Evolutionary conservation across 2,888 invertebrate species (phyloP).

Genomic region (Theretra japonica): DNA sequence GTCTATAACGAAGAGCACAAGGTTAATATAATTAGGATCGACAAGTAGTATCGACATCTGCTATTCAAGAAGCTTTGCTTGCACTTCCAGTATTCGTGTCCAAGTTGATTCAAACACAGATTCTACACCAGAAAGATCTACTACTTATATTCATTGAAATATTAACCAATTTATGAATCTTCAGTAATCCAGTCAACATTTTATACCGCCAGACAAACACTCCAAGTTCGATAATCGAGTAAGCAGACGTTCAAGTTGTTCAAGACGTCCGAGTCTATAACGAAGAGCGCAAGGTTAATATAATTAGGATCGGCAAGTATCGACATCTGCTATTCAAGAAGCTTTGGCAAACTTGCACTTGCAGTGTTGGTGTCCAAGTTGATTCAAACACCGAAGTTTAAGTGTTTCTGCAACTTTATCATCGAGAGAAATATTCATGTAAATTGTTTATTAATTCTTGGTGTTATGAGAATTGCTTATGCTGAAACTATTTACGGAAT

Average conservation of each 20-base stretch:
- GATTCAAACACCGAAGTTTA: slow-evolving; percentile 12
- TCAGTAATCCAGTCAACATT: too few relatives aligned
- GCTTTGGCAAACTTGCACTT: slow-evolving; percentile 15
- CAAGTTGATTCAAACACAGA: slow-evolving; percentile 13
- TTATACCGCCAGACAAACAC: too few relatives aligned
- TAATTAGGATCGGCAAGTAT: slow-evolving; percentile 16
- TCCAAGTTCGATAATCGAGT: background rate
- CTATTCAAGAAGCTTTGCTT: slow-evolving; percentile 18
- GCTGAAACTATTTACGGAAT: background rate
- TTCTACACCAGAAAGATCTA: too few relatives aligned
- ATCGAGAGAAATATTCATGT: background rate
- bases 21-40: slow-evolving; percentile 21
- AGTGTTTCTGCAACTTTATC: background rate
- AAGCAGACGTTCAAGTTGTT: background rate
- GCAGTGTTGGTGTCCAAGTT: slow-evolving; percentile 6
- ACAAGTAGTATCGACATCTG: background rate
- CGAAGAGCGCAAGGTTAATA: slow-evolving; percentile 17
- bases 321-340: slow-evolving; percentile 12
- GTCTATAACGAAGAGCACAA: background rate
- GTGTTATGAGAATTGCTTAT: background rate
- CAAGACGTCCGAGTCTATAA: background rate
- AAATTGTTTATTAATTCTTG: background rate
- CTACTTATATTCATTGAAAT: too few relatives aligned
- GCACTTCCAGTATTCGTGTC: background rate
- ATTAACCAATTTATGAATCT: too few relatives aligned